A percentile compares a stretch with the other conserved stretches of the same genome.
Evolutionary conservation across 2,888 invertebrate species (phyloP).

Genomic region (Sphinx pinastri): DNA sequence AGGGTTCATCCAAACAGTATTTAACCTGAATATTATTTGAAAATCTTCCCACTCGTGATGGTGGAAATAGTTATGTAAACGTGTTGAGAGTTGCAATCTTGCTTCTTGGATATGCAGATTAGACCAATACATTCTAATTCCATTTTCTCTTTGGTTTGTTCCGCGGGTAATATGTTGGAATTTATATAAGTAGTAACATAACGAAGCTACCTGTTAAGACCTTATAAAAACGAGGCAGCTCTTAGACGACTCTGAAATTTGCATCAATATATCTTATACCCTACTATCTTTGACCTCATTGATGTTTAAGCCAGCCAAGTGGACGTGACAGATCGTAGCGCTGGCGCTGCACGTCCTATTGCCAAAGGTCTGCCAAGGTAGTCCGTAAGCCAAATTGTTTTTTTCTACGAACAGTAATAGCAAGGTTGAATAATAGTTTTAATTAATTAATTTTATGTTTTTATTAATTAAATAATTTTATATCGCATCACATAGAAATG

Average conservation of each 20-base stretch:
- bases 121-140: not conserved
- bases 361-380: no score
- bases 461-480: no score
- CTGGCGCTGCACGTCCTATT: no score
- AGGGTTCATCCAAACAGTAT: conserved; percentile 48
- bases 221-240: not conserved
- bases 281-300: not conserved
- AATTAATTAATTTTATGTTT: no score
- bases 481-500: no score
- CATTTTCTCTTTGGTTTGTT: conserved; percentile 6
- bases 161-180: not conserved
- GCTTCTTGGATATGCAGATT: conserved; percentile 11
- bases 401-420: no score
- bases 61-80: conserved; percentile 3
- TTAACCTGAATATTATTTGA: conserved; percentile 34
- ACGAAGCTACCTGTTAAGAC: not conserved
- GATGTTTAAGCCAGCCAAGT: no score
- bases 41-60: conserved; percentile 32
- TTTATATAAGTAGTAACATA: not conserved
- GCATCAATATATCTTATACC: not conserved
- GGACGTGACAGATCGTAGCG: no score
- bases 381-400: no score
- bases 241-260: not conserved
- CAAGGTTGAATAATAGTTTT: no score
- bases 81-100: conserved; percentile 18